Conservation (phyloP, 2,113 vertebrate genomes). For the Brienomyrus longianalis region DNA sequence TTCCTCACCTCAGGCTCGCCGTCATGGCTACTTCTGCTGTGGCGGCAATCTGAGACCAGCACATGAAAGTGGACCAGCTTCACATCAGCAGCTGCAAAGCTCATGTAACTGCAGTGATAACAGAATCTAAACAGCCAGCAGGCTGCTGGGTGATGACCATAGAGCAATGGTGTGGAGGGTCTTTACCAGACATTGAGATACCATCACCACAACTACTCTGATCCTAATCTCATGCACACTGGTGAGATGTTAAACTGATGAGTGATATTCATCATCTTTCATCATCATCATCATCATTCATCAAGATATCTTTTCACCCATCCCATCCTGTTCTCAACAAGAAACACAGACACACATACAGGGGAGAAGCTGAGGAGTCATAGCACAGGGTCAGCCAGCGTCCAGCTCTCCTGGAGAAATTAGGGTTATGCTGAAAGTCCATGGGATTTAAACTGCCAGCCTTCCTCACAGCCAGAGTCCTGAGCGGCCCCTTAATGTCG, state of each 20-base stretch:
- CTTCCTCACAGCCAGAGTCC: not conserved
- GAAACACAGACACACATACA: not conserved
- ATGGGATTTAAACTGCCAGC: not conserved
- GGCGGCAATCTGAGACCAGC: slow-evolving; percentile 40
- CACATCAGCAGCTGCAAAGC: not conserved
- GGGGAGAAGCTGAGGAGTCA: not conserved
- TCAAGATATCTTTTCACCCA: not conserved
- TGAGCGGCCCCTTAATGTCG: not conserved
- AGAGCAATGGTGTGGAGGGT: not conserved
- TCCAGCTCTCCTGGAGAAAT: not conserved
- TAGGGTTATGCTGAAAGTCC: not conserved
- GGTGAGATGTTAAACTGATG: not conserved
- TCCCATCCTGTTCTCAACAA: not conserved
- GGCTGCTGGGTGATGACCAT: not conserved
- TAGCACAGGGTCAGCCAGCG: not conserved
- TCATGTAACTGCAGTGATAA: not conserved
- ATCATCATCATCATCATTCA: too few species aligned
- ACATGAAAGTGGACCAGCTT: not conserved
- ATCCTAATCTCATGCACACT: not conserved
- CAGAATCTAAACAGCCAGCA: not conserved
- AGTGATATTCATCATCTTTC: too few species aligned
- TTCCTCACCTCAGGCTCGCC: slow-evolving; percentile 39
- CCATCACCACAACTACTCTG: not conserved
- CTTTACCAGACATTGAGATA: not conserved
- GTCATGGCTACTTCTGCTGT: slow-evolving; percentile 37